These are phyloP conservation scores for Mesochorus sp. DNA, from an alignment of 2,888 invertebrate species.

Conservation along the genomic window DNA sequence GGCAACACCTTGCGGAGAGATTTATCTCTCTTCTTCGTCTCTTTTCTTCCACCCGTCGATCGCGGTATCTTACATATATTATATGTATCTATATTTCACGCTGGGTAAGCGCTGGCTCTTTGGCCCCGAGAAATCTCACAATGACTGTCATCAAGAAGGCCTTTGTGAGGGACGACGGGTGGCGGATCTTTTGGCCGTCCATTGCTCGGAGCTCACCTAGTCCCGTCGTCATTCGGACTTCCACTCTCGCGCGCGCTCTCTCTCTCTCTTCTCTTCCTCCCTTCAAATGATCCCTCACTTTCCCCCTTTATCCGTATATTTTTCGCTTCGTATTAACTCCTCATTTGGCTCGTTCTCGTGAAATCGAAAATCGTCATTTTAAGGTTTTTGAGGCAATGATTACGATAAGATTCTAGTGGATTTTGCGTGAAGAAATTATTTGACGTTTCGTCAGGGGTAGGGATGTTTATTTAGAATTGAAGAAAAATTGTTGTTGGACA, in stretches of 20 bases:
- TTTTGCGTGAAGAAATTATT: too few relatives aligned
- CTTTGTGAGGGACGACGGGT: constrained; percentile 78
- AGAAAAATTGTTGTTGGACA: too few relatives aligned
- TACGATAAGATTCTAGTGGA: too few relatives aligned
- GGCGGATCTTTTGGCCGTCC: constrained; percentile 73
- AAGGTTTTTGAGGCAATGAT: too few relatives aligned
- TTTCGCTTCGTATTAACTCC: too few relatives aligned
- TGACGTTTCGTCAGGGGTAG: too few relatives aligned
- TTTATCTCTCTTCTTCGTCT: constrained; percentile 1
- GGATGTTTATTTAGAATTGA: too few relatives aligned
- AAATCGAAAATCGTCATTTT: too few relatives aligned
- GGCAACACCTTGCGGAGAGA: constrained; percentile 8
- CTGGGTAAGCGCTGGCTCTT: constrained; percentile 62
- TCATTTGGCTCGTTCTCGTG: too few relatives aligned
- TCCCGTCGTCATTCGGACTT: constrained; percentile 63
- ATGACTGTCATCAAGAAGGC: constrained; percentile 76
- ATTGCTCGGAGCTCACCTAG: constrained; percentile 73
- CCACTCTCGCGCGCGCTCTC: constrained; percentile 32
- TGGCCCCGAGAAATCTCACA: constrained; percentile 70
- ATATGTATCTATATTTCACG: constrained; percentile 45
- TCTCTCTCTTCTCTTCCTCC: neutral
- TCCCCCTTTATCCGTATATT: too few relatives aligned
- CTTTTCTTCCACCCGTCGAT: constrained; percentile 15
- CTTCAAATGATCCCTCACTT: neutral
- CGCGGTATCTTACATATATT: neutral